Base-by-base conservation (phyloP, 2,888 invertebrate species). In the Drosophila anceps region DNA sequence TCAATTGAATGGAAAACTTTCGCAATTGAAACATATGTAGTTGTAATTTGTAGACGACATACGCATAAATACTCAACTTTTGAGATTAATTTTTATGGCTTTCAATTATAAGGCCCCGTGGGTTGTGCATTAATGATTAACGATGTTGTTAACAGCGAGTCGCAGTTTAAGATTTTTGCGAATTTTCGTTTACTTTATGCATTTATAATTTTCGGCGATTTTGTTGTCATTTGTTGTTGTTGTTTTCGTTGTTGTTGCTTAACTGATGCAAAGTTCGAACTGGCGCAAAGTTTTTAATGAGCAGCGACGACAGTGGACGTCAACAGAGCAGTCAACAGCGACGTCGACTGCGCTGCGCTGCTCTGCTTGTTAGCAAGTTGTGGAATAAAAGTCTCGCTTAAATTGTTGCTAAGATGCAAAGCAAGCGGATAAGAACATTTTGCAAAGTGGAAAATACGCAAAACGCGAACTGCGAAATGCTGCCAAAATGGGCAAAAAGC, bases 211-310 rank as follows among this genome's bases (percentile, higher is more conserved):
- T 74, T 31, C 48, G 18, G 31, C 31, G 18, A 44, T 59, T 66
- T 44, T 60, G 44, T 55, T 67, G 46, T 60, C 60, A 54, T 62
- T 63, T 48, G n/a, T 48, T 48, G 48, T 66, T 69, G 58, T 70
- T 89, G 82, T 74, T 84, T 88, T n/a, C n/a, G n/a, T 48, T 48
- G 48, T 66, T 69, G 58, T 70, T 89, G 82, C 76, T 84, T 88
- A 85, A 88, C 80, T 80, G 86, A 53, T 74, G 63, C 71, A 77
- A 85, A 90, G 88, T 90, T 85, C 88, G 71, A 90, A 82, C 85
- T 71, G 75, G 62, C 61, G 74, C 41, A 88, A 85, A 85, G 82
- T 90, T 85, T 85, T 90, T 89, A 85, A 89, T 85, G 85, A 85
- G 85, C 77, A 85, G 60, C 65, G 73, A 66, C 76, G 84, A 84